Percentiles rank a stretch among this genome's conserved stretches.
Conservation (phyloP, 2,113 vertebrate species). For the Melanerpes aurifrons region DNA sequence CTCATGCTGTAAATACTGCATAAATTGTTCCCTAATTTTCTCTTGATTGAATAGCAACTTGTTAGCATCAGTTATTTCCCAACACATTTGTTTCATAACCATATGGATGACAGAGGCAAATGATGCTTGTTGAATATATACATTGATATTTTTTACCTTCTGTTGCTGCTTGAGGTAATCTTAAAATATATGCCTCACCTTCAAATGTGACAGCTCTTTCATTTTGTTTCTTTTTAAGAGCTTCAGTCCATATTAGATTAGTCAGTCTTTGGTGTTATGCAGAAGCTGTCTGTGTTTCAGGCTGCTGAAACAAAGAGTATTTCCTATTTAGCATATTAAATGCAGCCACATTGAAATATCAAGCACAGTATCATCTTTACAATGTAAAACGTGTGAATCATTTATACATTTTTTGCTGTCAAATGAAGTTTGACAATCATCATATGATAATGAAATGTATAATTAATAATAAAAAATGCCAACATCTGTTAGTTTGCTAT, state of each 20-base stretch:
- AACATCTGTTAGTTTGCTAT: slow-evolving; percentile 84
- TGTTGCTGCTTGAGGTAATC: slow-evolving; percentile 42
- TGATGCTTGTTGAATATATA: slow-evolving; percentile 37
- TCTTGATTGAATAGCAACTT: slow-evolving; percentile 17
- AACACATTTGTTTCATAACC: slow-evolving; percentile 18
- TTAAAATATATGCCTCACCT: slow-evolving; percentile 37
- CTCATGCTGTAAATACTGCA: not conserved
- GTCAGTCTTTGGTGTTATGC: not conserved
- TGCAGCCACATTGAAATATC: slow-evolving; percentile 67
- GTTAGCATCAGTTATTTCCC: slow-evolving; percentile 1
- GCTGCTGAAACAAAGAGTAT: slow-evolving; percentile 52
- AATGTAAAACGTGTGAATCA: slow-evolving; percentile 72
- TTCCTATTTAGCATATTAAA: slow-evolving; percentile 58
- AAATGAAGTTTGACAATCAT: slow-evolving; percentile 83
- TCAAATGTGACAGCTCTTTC: slow-evolving; percentile 30
- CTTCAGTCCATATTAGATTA: slow-evolving; percentile 23
- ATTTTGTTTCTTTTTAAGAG: not conserved
- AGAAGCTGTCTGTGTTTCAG: slow-evolving; percentile 36
- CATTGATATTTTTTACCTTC: slow-evolving; percentile 54
- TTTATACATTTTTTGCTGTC: slow-evolving; percentile 73
- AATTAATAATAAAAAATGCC: slow-evolving; percentile 87
- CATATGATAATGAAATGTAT: slow-evolving; percentile 86
- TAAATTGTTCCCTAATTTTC: slow-evolving; percentile 4
- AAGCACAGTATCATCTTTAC: slow-evolving; percentile 48
- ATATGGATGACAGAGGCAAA: slow-evolving; percentile 46